These are phyloP conservation scores for Eulemur albifrons DNA, from an alignment of 2,797 vertebrate genomes.

Conservation along the genomic window DNA sequence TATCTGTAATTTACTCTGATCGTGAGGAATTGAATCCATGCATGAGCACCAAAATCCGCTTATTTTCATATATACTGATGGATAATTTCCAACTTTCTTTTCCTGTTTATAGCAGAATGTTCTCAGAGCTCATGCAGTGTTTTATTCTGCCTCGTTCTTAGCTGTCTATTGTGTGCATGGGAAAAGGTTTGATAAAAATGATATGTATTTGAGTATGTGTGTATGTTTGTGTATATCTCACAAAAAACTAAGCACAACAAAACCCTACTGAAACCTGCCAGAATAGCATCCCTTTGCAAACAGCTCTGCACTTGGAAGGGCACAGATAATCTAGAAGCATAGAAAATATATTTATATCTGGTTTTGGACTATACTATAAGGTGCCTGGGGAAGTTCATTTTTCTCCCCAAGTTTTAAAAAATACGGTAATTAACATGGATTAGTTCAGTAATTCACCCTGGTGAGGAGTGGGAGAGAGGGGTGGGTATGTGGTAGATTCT, in stretches of 20 bases:
- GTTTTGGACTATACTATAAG: not conserved
- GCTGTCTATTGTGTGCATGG: not conserved
- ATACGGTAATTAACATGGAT: not conserved
- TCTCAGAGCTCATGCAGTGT: not conserved
- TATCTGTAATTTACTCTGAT: constrained; percentile 24
- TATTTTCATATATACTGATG: not conserved
- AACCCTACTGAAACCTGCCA: not conserved
- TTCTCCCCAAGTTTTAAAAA: not conserved
- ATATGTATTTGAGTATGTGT: not conserved
- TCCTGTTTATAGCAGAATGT: constrained; percentile 32
- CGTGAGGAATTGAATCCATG: not conserved
- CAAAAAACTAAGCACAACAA: not conserved
- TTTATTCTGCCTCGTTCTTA: not conserved
- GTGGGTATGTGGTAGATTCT: not conserved
- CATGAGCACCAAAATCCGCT: not conserved
- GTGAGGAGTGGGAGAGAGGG: not conserved
- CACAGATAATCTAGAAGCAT: not conserved
- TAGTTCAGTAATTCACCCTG: constrained; percentile 6
- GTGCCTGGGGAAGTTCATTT: constrained; percentile 4
- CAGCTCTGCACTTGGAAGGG: not conserved
- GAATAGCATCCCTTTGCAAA: not conserved
- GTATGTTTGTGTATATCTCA: not conserved
- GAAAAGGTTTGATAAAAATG: not conserved
- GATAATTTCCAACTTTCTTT: constrained; percentile 10
- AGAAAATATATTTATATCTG: not conserved